Conservation (phyloP, 2,888 invertebrate genomes). For the Caenorhabditis zanzibari region DNA sequence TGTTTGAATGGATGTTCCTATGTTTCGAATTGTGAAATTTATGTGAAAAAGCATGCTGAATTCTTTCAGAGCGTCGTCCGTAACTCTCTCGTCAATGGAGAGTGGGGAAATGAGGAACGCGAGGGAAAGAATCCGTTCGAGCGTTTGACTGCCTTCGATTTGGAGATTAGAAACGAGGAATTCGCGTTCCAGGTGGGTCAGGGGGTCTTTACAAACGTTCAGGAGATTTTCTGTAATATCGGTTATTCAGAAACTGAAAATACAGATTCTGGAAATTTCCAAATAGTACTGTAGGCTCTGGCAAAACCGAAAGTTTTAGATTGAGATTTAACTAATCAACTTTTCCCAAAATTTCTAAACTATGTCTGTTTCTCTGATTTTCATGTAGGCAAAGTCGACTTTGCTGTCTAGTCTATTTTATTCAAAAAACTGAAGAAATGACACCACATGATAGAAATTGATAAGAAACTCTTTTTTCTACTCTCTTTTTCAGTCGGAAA, state of each 20-base stretch:
- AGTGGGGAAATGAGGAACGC: constrained; percentile 80
- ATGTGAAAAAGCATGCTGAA: not conserved
- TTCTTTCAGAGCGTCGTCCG: constrained; percentile 72
- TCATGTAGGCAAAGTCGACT: not conserved
- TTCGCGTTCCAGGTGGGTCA: constrained; percentile 78
- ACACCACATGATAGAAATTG: constrained; percentile 10
- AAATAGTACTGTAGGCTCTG: too few species aligned
- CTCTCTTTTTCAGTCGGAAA: not conserved
- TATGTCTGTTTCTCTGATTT: too few species aligned
- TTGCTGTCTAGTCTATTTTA: constrained; percentile 24
- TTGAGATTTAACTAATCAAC: too few species aligned
- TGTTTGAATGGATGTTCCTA: constrained; percentile 29
- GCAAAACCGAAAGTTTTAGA: too few species aligned
- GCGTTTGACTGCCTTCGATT: constrained; percentile 77
- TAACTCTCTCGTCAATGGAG: constrained; percentile 74
- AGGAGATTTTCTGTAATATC: too few species aligned
- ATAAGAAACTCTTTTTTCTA: constrained; percentile 14
- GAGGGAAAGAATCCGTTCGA: constrained; percentile 79
- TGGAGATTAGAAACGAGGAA: constrained; percentile 79
- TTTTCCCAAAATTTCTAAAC: too few species aligned
- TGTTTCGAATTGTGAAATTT: not conserved
- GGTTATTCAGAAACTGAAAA: too few species aligned
- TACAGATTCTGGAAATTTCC: not conserved
- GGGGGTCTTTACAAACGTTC: too few species aligned
- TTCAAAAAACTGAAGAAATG: constrained; percentile 3